phyloP scores from a whole-genome alignment of 2,797 vertebrate species.

The Nothura maculosa region DNA sequence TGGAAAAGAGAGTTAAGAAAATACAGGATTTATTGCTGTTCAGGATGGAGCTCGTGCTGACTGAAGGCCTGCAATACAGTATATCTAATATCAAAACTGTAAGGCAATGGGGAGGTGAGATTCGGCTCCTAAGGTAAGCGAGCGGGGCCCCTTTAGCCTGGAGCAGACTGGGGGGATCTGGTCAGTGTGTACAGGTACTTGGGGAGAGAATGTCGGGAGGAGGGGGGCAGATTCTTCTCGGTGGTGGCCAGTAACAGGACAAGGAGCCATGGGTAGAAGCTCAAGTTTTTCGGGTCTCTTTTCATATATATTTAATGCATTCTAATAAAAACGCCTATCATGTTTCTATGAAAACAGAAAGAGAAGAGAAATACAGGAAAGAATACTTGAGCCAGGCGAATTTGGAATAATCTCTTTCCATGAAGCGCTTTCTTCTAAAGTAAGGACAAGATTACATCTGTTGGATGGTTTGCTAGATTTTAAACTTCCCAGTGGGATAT shows the following conservation, averaged over 20 bases:
- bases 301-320: not conserved
- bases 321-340: not conserved
- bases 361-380: not conserved
- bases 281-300: not conserved
- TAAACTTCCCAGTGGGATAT: not conserved
- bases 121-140: too few relatives aligned
- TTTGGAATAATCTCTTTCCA: not conserved
- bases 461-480: not conserved
- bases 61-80: not conserved
- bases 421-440: not conserved
- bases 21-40: not conserved
- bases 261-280: too few relatives aligned
- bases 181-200: too few relatives aligned
- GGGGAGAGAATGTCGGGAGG: too few relatives aligned
- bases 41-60: not conserved
- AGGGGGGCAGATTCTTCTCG: too few relatives aligned
- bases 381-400: not conserved
- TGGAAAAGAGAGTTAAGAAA: not conserved
- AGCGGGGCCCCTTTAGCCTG: too few relatives aligned
- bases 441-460: not conserved
- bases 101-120: too few relatives aligned
- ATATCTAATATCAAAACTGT: not conserved
- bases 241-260: too few relatives aligned
- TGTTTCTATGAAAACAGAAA: not conserved
- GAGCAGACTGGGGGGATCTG: too few relatives aligned